Percentiles rank a stretch among this genome's conserved stretches.
phyloP scores from a whole-genome alignment of 2,888 invertebrate species.

The Scaptomyza polygonia region DNA sequence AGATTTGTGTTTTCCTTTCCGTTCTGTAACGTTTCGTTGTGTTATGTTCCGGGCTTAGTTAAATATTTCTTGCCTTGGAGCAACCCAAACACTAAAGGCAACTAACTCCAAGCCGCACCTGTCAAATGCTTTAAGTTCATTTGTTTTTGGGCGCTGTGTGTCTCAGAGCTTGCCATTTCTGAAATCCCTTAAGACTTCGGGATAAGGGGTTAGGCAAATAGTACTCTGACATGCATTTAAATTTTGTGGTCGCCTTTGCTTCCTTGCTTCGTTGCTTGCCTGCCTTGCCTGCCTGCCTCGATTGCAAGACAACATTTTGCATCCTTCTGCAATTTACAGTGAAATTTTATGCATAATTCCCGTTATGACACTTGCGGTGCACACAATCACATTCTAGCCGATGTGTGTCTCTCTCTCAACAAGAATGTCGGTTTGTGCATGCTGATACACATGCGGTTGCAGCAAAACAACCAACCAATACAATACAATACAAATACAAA shows the following conservation, averaged over 20 bases:
- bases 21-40: neutral
- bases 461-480: constrained; percentile 3
- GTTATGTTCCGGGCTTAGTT: constrained; percentile 1
- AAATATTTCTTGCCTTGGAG: neutral
- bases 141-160: constrained; percentile 22
- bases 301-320: constrained; percentile 58
- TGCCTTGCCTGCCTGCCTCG: constrained; percentile 19
- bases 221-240: constrained; percentile 47
- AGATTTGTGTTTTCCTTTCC: constrained; percentile 2
- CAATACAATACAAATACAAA: constrained; percentile 2
- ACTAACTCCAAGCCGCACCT: constrained; percentile 22
- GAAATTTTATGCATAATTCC: constrained; percentile 73
- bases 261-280: constrained; percentile 7
- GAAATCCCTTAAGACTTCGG: constrained; percentile 36
- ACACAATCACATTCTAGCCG: constrained; percentile 22
- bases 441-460: constrained; percentile 18
- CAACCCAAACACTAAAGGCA: neutral
- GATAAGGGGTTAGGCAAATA: constrained; percentile 34
- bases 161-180: constrained; percentile 26
- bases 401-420: neutral
- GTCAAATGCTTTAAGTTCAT: constrained; percentile 48
- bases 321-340: constrained; percentile 64
- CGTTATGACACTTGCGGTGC: constrained; percentile 71
- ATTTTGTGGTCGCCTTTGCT: constrained; percentile 47
- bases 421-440: neutral